Base-by-base conservation (phyloP, 2,888 invertebrate genomes). In the Aplocera efformata region DNA sequence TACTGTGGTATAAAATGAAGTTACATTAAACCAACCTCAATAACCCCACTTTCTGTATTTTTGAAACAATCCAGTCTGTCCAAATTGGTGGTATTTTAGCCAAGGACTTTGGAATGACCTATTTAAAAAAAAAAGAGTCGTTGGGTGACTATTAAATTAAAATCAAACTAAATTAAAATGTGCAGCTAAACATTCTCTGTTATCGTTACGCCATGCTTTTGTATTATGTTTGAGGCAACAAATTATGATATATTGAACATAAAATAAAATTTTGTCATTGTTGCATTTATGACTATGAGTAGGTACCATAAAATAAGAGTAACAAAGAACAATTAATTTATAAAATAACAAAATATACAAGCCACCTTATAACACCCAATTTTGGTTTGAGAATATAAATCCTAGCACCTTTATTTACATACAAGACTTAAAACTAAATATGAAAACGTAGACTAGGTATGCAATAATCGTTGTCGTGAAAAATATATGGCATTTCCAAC, bases 341-440 rank as follows among this genome's bases (percentile, higher is more conserved):
- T 10, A 5, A 26, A 31, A 39, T 29, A 21, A 10, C 23, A 11
- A 35, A 10, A 35, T 38, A 11, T 17, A 30, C 39, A 39, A 40
- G 28, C 29, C 26, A 44, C 35, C 22, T 21, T 8, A 13, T 10
- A 36, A 40, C 39, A 40, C 36, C 22, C 32, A 35, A 40, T 45
- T 57, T 61, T 58, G 64, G 70, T 63, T 68, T 59, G 56, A 60
- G 55, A 49, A 45, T 54, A 53, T 56, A 56, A 17, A 58, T 56
- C 56, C 53, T 65, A 79, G 78, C 79, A 79, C 79, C 80, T 66
- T 70, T 69, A 58, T 57, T 47, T 66, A 72, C 67, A 48, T 66
- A 70, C 67, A 70, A 63, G 54, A 62, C 56, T 56, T 42, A 49
- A 48, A 46, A 46, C 56, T 56, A 48, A 34, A 54, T 57, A 57